These are phyloP conservation scores for Danio jaintianensis DNA, from an alignment of 2,797 vertebrate genomes.

Conservation along the genomic window DNA sequence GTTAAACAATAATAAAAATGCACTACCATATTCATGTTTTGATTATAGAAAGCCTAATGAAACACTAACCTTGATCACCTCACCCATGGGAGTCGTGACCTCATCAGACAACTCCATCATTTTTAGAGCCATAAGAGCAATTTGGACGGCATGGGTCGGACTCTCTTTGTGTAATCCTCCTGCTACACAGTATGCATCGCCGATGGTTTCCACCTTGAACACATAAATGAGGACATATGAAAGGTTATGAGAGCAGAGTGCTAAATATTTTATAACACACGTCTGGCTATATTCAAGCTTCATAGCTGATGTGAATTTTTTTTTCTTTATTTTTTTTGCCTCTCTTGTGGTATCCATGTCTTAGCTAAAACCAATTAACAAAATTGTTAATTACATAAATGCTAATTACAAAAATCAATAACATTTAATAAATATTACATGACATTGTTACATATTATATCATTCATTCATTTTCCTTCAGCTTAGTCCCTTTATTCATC, in stretches of 20 bases:
- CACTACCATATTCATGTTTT: not conserved
- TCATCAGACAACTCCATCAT: conserved; percentile 98
- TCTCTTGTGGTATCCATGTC: conserved; percentile 14
- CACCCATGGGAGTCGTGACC: conserved; percentile 94
- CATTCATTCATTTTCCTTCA: too few relatives aligned
- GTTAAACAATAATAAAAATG: not conserved
- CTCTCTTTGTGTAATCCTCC: conserved; percentile 95
- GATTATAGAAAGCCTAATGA: conserved; percentile 14
- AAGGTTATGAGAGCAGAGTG: conserved; percentile 28
- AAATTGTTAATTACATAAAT: too few relatives aligned
- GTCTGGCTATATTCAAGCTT: conserved; percentile 24
- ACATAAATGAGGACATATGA: conserved; percentile 19
- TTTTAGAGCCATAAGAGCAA: conserved; percentile 95
- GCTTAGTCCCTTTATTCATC: too few relatives aligned
- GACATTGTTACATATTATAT: too few relatives aligned
- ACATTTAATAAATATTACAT: too few relatives aligned
- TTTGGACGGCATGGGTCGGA: conserved; percentile 91
- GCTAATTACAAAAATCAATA: too few relatives aligned
- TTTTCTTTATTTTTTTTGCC: not conserved
- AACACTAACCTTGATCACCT: conserved; percentile 89
- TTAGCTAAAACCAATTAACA: not conserved
- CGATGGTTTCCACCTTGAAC: conserved; percentile 96
- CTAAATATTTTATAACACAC: conserved; percentile 52
- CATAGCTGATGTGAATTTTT: not conserved
- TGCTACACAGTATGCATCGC: conserved; percentile 97